These are phyloP conservation scores for Xiphophorus birchmanni DNA, from an alignment of 2,797 vertebrate species.

Conservation along the genomic window DNA sequence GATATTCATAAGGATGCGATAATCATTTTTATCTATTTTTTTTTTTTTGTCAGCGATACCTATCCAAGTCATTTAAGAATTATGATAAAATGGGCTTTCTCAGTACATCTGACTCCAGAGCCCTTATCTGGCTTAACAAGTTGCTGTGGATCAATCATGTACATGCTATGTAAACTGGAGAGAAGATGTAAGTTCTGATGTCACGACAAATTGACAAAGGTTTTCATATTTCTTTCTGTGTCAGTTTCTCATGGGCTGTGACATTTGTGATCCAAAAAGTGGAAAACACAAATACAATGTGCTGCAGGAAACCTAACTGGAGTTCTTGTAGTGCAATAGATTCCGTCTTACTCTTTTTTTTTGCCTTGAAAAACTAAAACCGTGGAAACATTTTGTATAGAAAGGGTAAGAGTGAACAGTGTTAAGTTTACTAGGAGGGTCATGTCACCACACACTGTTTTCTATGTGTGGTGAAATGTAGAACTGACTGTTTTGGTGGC, in stretches of 20 bases:
- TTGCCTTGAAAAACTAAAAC: not conserved
- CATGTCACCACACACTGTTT: not conserved
- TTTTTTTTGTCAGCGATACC: not conserved
- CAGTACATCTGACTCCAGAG: not conserved
- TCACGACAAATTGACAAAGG: constrained; percentile 1
- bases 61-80: not conserved
- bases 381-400: not conserved
- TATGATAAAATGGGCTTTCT: not conserved
- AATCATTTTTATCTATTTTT: not conserved
- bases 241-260: constrained; percentile 15
- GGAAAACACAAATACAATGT: constrained; percentile 3
- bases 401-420: not conserved
- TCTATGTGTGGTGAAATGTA: not conserved
- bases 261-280: constrained; percentile 38
- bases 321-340: not conserved
- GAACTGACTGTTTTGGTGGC: not conserved
- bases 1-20: not conserved
- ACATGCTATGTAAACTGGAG: not conserved
- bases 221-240: not conserved
- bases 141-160: not conserved
- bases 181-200: constrained; percentile 4
- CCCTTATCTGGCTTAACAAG: not conserved
- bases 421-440: not conserved
- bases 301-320: constrained; percentile 24
- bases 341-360: not conserved